Evolutionary conservation across 2,888 invertebrate species (phyloP), one percentile per base, ranked within the genome.

Genomic region (Stegophylla sp.): DNA sequence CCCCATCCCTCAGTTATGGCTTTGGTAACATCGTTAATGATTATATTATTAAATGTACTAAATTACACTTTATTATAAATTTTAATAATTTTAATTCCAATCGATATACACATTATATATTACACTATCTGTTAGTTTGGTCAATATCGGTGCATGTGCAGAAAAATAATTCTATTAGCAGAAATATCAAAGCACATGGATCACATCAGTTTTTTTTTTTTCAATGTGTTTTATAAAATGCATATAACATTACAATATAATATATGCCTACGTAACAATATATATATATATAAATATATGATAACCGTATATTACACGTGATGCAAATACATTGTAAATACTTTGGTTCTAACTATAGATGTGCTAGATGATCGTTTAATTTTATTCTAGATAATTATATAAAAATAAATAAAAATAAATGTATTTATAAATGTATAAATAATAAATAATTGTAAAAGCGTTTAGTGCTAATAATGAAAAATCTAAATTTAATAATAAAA

Each of bases 311-410:
- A 56, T 67, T 77, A 56, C 45, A 77, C 43, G 76, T 59, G 45
- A 79, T 61, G 61, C 48, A 69, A 56, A 59, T 53, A 64, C 56
- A n/a, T n/a, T 15, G 56, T 79, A 69, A 69, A 71, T 79, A 79
- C 79, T 79, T 71, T 23, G 56, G 23, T 61, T 67, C 71, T 69
- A 79, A 51, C 61, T 79, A 79, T 71, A 45, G 1, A 79, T 71
- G 79, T 79, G 79, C 71, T 71, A 67, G 48, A 79, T 67, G 17
- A 34, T 69, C 28, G 17, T 77, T n/a, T 28, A 45, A 28, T 67
- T 76, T 28, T 67, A 28, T 3, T 77, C 77, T 67, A 77, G 23
- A 64, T 63, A 75, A 64, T 75, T 63, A 26, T 53, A 17, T 23
- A 26, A 17, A 43, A 76, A 43, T 59, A 77, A 12, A 59, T n/a